phyloP scores from a whole-genome alignment of 2,113 vertebrate genomes.

The Pelodiscus sinensis region DNA sequence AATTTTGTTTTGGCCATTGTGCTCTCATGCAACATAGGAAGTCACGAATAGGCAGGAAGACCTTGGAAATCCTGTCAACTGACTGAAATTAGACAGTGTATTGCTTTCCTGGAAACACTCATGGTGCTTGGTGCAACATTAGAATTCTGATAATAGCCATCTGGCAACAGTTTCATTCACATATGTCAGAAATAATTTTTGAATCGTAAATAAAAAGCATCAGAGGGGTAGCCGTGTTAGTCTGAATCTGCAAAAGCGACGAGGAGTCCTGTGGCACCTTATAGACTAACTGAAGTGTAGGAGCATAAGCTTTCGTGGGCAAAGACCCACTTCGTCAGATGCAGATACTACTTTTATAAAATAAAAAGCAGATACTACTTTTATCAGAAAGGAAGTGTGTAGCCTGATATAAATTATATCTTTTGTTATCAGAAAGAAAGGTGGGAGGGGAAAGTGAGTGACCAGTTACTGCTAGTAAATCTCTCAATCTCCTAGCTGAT shows the following conservation, averaged over 20 bases:
- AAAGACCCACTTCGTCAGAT: no score
- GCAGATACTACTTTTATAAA: no score
- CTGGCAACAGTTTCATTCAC: background rate
- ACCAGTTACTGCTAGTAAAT: background rate
- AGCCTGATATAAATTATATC: background rate
- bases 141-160: background rate
- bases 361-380: no score
- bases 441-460: background rate
- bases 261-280: no score
- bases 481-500: background rate
- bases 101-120: background rate
- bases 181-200: background rate
- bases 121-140: background rate
- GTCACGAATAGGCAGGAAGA: background rate
- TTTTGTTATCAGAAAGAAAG: background rate
- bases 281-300: no score
- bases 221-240: no score
- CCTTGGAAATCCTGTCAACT: background rate
- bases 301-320: no score
- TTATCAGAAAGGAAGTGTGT: background rate
- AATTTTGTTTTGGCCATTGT: background rate
- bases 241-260: no score
- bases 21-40: rapidly evolving
- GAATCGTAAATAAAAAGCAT: background rate
- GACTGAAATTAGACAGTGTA: background rate